Evolutionary conservation across 2,888 invertebrate genomes (phyloP).

Genomic region (Alsophila aescularia): DNA sequence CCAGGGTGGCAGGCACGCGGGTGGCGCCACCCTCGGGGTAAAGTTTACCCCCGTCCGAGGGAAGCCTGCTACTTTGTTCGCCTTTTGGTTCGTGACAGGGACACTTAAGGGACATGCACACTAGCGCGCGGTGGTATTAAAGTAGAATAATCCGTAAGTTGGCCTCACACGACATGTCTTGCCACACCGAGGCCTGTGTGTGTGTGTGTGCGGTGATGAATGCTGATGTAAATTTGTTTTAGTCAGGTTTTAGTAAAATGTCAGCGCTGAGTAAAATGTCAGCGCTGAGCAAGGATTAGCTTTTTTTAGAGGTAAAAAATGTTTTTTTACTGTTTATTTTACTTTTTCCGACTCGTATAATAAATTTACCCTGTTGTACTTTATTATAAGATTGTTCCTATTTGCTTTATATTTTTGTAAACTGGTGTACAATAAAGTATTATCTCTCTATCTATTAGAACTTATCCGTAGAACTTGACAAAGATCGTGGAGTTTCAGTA

Average conservation of each 20-base stretch:
- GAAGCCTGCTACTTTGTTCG: conserved; percentile 76
- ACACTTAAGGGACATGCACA: conserved; percentile 82
- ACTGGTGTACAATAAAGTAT: too few species aligned
- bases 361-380: too few species aligned
- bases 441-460: too few species aligned
- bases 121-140: conserved; percentile 63
- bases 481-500: too few species aligned
- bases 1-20: conserved; percentile 54
- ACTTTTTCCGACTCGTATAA: too few species aligned
- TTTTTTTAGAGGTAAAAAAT: too few species aligned
- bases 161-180: conserved; percentile 17
- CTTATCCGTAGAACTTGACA: too few species aligned
- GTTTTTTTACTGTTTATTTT: too few species aligned
- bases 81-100: conserved; percentile 81
- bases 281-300: background rate
- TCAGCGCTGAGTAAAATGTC: background rate
- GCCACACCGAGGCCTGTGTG: background rate
- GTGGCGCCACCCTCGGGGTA: conserved; percentile 70
- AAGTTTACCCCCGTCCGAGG: conserved; percentile 76
- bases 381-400: too few species aligned
- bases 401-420: too few species aligned
- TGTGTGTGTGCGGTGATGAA: conserved; percentile 14
- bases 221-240: conserved; percentile 14
- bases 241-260: background rate
- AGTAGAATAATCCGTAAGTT: conserved; percentile 56